phyloP scores from a whole-genome alignment of 2,113 vertebrate genomes.

The Limnothrissa miodon region DNA sequence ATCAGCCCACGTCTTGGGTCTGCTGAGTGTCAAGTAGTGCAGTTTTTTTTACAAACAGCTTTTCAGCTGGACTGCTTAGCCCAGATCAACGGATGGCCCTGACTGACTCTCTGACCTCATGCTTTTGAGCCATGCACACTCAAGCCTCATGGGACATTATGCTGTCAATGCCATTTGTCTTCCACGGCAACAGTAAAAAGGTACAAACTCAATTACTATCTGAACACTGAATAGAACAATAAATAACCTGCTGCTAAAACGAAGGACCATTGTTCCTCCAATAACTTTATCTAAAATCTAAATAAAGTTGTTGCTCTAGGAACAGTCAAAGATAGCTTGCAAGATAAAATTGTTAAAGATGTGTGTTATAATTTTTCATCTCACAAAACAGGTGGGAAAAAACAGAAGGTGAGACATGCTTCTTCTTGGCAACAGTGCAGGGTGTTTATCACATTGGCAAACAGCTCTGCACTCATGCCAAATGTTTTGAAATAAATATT shows the following conservation, averaged over 20 bases:
- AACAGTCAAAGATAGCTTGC: neutral
- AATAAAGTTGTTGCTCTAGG: neutral
- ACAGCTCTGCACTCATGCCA: neutral
- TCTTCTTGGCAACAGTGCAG: neutral
- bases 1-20: neutral
- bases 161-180: neutral
- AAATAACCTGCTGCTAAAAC: neutral
- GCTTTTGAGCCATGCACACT: neutral
- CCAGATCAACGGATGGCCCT: neutral
- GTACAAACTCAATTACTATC: neutral
- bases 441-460: neutral
- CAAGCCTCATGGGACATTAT: neutral
- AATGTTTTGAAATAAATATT: neutral
- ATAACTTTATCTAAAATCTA: neutral
- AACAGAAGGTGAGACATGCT: neutral
- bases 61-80: neutral
- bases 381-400: neutral
- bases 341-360: neutral
- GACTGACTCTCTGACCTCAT: neutral
- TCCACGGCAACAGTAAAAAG: neutral
- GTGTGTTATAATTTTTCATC: neutral
- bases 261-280: neutral
- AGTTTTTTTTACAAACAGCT: constrained; percentile 7
- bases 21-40: neutral
- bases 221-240: neutral